Percentiles rank a stretch among this genome's conserved stretches.
Evolutionary conservation across 2,113 vertebrate genomes (phyloP).

Genomic region (Antechinus stuartii): DNA sequence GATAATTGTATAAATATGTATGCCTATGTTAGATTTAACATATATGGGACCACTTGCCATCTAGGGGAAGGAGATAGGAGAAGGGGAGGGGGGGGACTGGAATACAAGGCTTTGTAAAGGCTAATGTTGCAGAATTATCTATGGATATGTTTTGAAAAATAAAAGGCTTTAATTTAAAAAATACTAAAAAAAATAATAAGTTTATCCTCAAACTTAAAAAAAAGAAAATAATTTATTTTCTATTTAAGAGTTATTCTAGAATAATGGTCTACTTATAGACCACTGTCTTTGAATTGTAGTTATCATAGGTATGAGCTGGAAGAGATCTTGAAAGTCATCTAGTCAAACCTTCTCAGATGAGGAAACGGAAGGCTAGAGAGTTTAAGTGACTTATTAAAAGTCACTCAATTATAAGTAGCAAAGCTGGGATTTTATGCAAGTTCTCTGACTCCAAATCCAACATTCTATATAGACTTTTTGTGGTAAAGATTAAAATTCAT

Average conservation of each 20-base stretch:
- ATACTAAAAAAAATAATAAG: too few species aligned
- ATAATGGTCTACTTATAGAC: background rate
- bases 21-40: too few species aligned
- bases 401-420: background rate
- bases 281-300: background rate
- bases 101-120: too few species aligned
- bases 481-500: background rate
- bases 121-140: too few species aligned
- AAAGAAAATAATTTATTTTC: background rate
- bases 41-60: too few species aligned
- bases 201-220: too few species aligned
- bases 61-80: too few species aligned
- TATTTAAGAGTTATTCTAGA: background rate
- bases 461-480: background rate
- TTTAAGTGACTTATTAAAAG: background rate
- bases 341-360: background rate
- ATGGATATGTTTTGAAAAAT: too few species aligned
- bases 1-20: too few species aligned
- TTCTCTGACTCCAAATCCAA: background rate
- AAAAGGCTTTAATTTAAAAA: too few species aligned
- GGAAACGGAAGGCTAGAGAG: background rate
- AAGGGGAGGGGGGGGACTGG: too few species aligned
- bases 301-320: background rate
- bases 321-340: background rate
- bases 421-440: background rate